Conservation (phyloP, 2,888 invertebrate genomes). For the Ectobius pallidus region DNA sequence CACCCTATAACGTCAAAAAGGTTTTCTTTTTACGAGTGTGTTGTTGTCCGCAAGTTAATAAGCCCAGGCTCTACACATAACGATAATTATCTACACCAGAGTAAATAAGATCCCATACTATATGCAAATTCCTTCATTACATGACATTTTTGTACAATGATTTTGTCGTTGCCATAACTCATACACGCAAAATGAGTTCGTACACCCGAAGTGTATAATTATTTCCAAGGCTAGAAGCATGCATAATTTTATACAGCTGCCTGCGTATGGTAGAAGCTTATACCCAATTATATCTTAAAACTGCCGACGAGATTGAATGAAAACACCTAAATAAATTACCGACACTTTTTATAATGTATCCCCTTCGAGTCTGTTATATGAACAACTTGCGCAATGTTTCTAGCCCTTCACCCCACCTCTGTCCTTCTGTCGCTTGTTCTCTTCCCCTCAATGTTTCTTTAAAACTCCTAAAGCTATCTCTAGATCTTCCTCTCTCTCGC, state of each 20-base stretch:
- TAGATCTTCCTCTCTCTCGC: too few relatives aligned
- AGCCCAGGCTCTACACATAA: too few relatives aligned
- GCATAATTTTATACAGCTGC: neutral
- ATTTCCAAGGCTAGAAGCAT: neutral
- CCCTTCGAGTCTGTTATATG: neutral
- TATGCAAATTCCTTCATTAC: constrained; percentile 6
- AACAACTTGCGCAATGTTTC: neutral
- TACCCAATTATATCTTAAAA: neutral
- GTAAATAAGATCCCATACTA: neutral
- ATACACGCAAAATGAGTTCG: neutral
- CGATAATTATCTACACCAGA: neutral
- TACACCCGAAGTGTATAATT: neutral
- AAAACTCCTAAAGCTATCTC: too few relatives aligned
- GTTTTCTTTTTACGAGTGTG: too few relatives aligned
- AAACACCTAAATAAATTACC: constrained; percentile 3
- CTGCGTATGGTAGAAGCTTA: neutral
- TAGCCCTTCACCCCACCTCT: too few relatives aligned
- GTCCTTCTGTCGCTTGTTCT: too few relatives aligned
- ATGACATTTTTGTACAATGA: constrained; percentile 8
- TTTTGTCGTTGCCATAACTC: neutral
- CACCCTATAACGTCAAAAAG: too few relatives aligned
- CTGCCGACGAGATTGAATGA: neutral
- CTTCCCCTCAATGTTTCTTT: too few relatives aligned
- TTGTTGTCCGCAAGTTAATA: too few relatives aligned
- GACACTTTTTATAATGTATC: neutral